Percentiles rank a stretch among this genome's conserved stretches.
Evolutionary conservation across 2,113 vertebrate genomes (phyloP).

Genomic region (Phyllostomus discolor): DNA sequence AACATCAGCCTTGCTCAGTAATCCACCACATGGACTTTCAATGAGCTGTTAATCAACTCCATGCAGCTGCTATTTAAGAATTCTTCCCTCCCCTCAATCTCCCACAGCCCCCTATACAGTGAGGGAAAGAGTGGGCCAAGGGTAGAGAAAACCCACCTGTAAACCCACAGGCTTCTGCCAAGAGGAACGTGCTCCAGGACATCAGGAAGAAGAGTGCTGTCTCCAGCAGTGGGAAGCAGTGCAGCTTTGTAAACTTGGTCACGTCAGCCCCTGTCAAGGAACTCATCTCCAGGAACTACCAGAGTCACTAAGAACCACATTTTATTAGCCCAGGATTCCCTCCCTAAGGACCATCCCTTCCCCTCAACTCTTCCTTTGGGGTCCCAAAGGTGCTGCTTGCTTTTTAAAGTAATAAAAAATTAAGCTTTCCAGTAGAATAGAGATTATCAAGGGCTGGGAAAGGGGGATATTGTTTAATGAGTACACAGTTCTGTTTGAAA

Average conservation of each 20-base stretch:
- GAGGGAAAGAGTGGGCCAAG: not conserved
- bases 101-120: not conserved
- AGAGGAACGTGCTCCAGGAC: conserved; percentile 98
- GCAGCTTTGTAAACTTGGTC: conserved; percentile 98
- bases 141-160: conserved; percentile 85
- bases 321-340: not conserved
- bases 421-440: not conserved
- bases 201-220: conserved; percentile 98
- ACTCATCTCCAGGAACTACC: not conserved
- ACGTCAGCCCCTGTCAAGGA: conserved; percentile 90
- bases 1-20: not conserved
- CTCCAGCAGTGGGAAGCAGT: conserved; percentile 98
- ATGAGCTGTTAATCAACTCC: not conserved
- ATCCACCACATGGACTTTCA: not conserved
- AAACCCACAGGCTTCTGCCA: conserved; percentile 98
- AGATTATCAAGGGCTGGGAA: not conserved
- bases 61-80: not conserved
- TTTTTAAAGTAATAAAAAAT: conserved; percentile 33
- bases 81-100: not conserved
- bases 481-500: not conserved
- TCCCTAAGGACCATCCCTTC: not conserved
- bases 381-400: not conserved
- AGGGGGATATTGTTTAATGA: not conserved
- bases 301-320: not conserved
- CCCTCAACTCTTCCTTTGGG: not conserved